phyloP scores from a whole-genome alignment of 2,113 vertebrate genomes.

The Paralichthys olivaceus region DNA sequence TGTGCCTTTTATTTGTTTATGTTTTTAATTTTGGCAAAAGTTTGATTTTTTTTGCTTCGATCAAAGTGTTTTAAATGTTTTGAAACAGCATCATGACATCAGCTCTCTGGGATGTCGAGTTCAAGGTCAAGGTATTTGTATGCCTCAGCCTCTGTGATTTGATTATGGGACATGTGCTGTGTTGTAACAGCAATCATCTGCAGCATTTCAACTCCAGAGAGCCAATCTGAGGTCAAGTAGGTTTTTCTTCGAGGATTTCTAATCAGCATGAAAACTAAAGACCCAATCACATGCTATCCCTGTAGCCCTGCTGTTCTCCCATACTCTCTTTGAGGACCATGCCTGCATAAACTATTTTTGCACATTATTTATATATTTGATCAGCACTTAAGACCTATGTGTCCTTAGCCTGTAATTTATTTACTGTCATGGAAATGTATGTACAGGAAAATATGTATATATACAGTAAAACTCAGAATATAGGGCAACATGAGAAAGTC shows the following conservation, averaged over 20 bases:
- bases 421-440: neutral
- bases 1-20: too few relatives aligned
- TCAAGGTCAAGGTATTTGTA: conserved; percentile 17
- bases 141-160: conserved; percentile 22
- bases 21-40: too few relatives aligned
- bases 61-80: neutral
- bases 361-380: neutral
- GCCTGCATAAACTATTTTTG: neutral
- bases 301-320: neutral
- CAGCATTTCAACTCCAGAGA: neutral
- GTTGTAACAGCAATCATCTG: conserved; percentile 11
- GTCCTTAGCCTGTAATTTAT: neutral
- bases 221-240: conserved; percentile 8
- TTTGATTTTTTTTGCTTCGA: too few relatives aligned
- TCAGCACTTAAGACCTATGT: neutral
- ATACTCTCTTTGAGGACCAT: conserved; percentile 15
- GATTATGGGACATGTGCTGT: neutral
- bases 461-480: neutral
- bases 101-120: neutral
- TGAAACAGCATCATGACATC: neutral
- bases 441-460: neutral
- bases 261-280: conserved; percentile 17
- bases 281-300: neutral
- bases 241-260: conserved; percentile 16
- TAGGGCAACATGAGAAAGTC: neutral